These are phyloP conservation scores for Sigmodon hispidus DNA, from an alignment of 2,113 vertebrate genomes.

Conservation along the genomic window DNA sequence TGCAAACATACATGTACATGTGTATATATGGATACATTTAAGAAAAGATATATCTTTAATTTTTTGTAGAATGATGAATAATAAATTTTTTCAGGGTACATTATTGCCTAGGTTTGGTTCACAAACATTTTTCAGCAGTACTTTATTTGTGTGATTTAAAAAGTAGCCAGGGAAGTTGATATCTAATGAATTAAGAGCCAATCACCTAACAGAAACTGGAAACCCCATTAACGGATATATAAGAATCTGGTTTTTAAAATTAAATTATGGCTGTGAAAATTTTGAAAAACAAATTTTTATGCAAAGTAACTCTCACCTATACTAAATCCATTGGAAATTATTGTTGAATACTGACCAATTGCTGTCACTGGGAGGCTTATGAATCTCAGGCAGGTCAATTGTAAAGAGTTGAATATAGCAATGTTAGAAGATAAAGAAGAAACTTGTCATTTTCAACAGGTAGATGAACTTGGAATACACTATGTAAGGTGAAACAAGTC, in stretches of 20 bases:
- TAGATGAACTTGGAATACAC: neutral
- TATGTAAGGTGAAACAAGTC: neutral
- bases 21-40: neutral
- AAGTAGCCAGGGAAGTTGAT: neutral
- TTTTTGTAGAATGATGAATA: neutral
- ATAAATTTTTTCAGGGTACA: neutral
- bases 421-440: neutral
- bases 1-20: neutral
- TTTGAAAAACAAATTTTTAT: slow-evolving; percentile 28
- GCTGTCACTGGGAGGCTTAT: neutral
- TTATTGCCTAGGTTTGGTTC: neutral
- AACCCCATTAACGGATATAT: neutral
- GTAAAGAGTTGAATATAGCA: neutral
- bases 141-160: slow-evolving; percentile 24
- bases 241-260: neutral
- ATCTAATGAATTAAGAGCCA: neutral
- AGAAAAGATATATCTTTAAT: neutral
- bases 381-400: neutral
- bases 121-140: neutral
- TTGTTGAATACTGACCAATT: neutral
- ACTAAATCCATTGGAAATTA: neutral
- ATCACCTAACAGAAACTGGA: neutral
- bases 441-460: neutral
- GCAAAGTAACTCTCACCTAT: neutral
- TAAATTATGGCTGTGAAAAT: neutral